These are phyloP conservation scores for Hypanus sabinus DNA, from an alignment of 2,113 vertebrate species.

Conservation along the genomic window DNA sequence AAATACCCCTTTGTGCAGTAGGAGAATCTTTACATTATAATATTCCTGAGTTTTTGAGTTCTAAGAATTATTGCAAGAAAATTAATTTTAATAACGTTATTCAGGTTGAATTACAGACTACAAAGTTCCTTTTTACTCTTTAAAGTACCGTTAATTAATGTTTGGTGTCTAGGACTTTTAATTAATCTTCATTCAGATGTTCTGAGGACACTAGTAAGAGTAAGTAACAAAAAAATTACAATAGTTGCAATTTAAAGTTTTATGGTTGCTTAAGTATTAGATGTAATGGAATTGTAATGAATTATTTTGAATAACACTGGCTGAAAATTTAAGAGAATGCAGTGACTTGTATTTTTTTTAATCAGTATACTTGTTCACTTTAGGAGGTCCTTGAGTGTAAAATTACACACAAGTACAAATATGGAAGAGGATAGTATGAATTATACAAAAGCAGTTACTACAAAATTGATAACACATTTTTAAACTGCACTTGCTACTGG, in stretches of 20 bases:
- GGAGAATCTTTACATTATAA: not conserved
- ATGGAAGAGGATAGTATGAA: not conserved
- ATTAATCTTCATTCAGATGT: not conserved
- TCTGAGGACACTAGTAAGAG: not conserved
- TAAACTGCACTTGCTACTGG: not conserved
- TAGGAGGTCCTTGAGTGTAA: not conserved
- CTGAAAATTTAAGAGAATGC: not conserved
- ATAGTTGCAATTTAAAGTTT: not conserved
- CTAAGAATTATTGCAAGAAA: not conserved
- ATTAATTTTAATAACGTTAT: not conserved
- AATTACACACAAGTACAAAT: not conserved
- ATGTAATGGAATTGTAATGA: not conserved
- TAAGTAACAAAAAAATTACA: not conserved
- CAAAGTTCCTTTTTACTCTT: not conserved
- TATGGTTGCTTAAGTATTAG: not conserved
- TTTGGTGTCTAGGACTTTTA: not conserved
- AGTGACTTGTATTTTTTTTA: not conserved
- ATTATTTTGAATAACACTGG: not conserved
- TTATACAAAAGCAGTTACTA: not conserved
- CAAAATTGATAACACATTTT: not conserved
- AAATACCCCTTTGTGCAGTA: not conserved
- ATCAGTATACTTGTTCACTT: not conserved
- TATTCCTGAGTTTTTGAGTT: not conserved
- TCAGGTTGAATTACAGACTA: not conserved
- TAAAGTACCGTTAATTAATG: not conserved